These are phyloP conservation scores for Trachemys scripta DNA, from an alignment of 2,113 vertebrate genomes.

Conservation along the genomic window DNA sequence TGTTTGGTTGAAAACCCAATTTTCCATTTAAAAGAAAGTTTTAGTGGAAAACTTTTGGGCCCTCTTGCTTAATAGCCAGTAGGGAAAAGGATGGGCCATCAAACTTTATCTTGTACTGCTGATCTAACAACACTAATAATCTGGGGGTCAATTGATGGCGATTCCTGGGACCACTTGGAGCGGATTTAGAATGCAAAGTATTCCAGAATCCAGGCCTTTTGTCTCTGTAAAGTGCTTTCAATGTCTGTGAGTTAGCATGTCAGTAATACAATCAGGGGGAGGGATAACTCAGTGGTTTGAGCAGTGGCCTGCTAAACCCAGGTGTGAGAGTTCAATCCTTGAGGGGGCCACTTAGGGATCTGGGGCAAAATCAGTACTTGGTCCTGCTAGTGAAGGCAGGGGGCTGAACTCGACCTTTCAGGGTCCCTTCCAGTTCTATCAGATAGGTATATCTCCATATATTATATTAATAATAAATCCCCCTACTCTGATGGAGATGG, in stretches of 20 bases:
- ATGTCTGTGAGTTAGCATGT: neutral
- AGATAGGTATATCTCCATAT: no score
- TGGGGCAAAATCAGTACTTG: no score
- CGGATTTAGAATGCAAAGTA: neutral
- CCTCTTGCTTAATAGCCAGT: neutral
- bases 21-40: neutral
- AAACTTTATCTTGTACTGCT: neutral
- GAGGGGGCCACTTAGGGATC: no score
- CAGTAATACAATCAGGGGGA: neutral
- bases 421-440: no score
- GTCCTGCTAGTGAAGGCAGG: no score
- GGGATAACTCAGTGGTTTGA: no score
- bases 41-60: neutral
- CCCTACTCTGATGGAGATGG: no score
- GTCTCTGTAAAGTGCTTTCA: neutral
- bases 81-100: neutral
- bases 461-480: neutral
- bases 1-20: neutral
- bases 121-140: neutral
- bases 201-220: neutral
- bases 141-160: neutral
- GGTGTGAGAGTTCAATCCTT: no score
- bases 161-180: neutral
- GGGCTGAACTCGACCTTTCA: no score
- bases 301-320: no score